Percentiles rank a stretch among this genome's conserved stretches.
Conservation (phyloP, 2,113 vertebrate species). For the Cyanoramphus novaezelandiae region DNA sequence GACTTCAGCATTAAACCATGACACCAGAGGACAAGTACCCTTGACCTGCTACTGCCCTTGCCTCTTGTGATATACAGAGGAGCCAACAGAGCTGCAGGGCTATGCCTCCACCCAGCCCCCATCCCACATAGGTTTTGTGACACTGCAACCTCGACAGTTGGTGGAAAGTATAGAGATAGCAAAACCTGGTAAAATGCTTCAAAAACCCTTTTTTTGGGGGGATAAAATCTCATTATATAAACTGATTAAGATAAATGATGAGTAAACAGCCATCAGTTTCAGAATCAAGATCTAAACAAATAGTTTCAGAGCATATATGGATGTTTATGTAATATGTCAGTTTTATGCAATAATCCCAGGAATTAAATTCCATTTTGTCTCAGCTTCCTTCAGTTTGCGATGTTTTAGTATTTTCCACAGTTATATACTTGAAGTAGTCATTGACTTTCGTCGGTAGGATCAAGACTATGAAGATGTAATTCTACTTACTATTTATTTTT, state of each 20-base stretch:
- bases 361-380: neutral
- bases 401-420: neutral
- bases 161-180: neutral
- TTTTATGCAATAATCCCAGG: neutral
- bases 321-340: neutral
- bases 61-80: neutral
- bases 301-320: neutral
- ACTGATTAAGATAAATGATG: neutral
- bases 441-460: neutral
- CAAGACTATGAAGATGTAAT: neutral
- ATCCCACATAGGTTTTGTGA: neutral
- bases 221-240: neutral
- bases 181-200: neutral
- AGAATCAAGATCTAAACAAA: neutral
- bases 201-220: neutral
- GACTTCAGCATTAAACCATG: neutral
- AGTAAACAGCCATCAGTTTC: neutral
- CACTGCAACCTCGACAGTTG: neutral
- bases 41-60: neutral
- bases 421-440: neutral
- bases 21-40: neutral
- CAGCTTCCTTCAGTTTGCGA: neutral
- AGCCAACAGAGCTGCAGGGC: neutral
- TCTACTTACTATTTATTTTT: neutral
- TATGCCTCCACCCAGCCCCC: neutral